Evolutionary conservation across 2,888 invertebrate genomes (phyloP).

Genomic region (Harpalus rufipes): DNA sequence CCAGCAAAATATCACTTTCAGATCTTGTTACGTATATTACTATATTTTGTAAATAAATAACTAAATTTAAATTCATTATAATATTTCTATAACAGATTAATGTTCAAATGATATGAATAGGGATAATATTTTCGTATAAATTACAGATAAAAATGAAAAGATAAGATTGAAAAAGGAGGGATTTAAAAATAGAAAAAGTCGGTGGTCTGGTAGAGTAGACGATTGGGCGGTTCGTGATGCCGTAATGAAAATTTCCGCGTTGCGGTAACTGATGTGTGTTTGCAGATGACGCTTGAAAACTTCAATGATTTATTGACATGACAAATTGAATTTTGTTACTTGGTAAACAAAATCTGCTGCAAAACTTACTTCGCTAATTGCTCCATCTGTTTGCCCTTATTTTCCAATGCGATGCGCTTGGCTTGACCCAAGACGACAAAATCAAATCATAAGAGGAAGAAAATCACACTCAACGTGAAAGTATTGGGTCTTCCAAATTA

Average conservation of each 20-base stretch:
- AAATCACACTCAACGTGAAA: neutral
- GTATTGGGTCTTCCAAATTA: neutral
- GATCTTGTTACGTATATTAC: too few species aligned
- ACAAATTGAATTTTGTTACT: conserved; percentile 55
- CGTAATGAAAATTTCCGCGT: conserved; percentile 48
- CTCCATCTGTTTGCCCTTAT: conserved; percentile 28
- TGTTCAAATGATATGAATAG: too few species aligned
- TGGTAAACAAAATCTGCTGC: conserved; percentile 49
- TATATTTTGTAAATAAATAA: too few species aligned
- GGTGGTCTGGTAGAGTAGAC: neutral
- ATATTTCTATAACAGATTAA: too few species aligned
- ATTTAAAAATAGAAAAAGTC: neutral
- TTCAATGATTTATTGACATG: conserved; percentile 54
- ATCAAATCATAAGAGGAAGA: neutral
- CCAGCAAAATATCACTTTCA: too few species aligned
- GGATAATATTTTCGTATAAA: neutral
- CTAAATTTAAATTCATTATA: too few species aligned
- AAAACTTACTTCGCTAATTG: conserved; percentile 50
- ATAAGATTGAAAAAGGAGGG: neutral
- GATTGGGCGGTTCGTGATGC: conserved; percentile 6
- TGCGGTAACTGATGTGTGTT: conserved; percentile 52
- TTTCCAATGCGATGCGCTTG: conserved; percentile 11
- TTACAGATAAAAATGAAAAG: neutral
- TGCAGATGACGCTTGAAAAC: conserved; percentile 51
- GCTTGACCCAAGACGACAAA: conserved; percentile 9